A percentile compares a stretch with the other conserved stretches of the same genome.
phyloP scores from a whole-genome alignment of 2,888 invertebrate species.

The Bimastos eiseni region DNA sequence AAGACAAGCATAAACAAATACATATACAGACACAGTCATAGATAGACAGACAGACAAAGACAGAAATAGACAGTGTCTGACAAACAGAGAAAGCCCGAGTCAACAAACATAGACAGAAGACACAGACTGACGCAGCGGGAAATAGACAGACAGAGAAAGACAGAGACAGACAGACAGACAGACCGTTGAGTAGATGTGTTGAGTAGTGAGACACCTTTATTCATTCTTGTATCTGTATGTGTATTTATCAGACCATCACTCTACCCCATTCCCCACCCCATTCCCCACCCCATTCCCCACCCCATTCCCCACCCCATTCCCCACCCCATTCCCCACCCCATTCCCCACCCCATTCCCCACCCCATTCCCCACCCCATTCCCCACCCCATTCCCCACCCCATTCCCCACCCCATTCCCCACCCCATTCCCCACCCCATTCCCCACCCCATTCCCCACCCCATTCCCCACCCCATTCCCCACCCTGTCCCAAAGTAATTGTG shows the following conservation, averaged over 20 bases:
- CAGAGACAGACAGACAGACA: neutral
- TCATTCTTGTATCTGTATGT: neutral
- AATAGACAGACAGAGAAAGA: neutral
- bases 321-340: neutral
- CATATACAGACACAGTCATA: too few relatives aligned
- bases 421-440: neutral
- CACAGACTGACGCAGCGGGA: neutral
- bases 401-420: too few relatives aligned
- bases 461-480: neutral
- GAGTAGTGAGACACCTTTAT: neutral
- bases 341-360: neutral
- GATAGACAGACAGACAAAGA: neutral
- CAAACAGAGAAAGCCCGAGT: neutral
- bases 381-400: neutral
- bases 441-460: too few relatives aligned
- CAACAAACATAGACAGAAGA: neutral
- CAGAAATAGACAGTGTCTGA: neutral
- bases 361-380: too few relatives aligned
- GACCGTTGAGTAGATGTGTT: neutral
- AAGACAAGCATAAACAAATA: too few relatives aligned
- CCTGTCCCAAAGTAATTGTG: too few relatives aligned
- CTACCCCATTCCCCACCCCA: neutral
- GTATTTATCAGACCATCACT: too few relatives aligned
- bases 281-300: too few relatives aligned
- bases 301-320: too few relatives aligned